Percentiles rank a stretch among this genome's conserved stretches.
Conservation (phyloP, 2,113 vertebrate species). For the Poeciliopsis turrubarensis region DNA sequence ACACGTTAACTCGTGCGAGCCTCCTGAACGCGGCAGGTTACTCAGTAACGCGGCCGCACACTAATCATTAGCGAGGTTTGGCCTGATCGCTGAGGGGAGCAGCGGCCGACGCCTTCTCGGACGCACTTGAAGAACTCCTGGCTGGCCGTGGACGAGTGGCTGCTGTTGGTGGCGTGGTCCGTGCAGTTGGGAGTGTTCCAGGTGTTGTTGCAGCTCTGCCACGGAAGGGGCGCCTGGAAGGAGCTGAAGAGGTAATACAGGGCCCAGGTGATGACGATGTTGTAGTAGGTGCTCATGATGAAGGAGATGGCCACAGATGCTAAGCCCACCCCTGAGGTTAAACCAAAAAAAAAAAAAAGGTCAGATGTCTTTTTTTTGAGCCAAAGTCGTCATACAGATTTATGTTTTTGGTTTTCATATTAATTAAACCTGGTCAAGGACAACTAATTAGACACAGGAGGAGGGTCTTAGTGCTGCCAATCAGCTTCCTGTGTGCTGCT, state of each 20-base stretch:
- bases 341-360: background rate
- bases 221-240: slow-evolving; percentile 76
- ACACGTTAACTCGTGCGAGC: background rate
- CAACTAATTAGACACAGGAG: no score
- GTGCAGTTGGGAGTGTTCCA: slow-evolving; percentile 80
- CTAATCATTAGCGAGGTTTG: slow-evolving; percentile 7
- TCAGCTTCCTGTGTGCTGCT: no score
- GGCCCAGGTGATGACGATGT: slow-evolving; percentile 80
- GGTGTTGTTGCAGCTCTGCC: slow-evolving; percentile 81
- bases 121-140: slow-evolving; percentile 82
- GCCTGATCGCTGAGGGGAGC: background rate
- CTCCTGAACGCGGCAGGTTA: background rate
- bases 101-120: background rate
- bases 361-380: background rate
- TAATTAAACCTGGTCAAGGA: no score
- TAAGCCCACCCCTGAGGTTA: slow-evolving; percentile 76
- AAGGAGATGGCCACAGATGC: slow-evolving; percentile 83
- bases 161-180: slow-evolving; percentile 62
- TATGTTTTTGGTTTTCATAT: no score
- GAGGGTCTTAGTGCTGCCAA: no score
- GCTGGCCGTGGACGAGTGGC: slow-evolving; percentile 74
- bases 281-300: slow-evolving; percentile 83
- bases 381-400: no score
- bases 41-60: background rate
- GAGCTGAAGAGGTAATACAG: slow-evolving; percentile 83